Percentiles rank a stretch among this genome's conserved stretches.
Conservation (phyloP, 2,888 invertebrate species). For the Drymonia ruficornis region DNA sequence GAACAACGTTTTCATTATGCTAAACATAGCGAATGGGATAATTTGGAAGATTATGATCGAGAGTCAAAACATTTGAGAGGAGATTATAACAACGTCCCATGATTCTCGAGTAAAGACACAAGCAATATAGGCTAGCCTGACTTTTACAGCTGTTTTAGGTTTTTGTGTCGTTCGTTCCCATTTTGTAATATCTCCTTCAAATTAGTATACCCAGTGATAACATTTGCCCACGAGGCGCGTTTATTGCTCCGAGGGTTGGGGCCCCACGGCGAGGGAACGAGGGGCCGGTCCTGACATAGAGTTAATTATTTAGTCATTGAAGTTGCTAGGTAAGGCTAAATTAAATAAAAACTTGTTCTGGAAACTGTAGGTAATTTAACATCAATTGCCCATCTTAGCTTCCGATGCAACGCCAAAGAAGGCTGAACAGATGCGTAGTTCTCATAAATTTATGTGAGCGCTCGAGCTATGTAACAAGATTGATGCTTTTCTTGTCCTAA, state of each 20-base stretch:
- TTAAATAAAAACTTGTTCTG: neutral
- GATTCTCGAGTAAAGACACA: too few species aligned
- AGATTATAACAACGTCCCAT: too few species aligned
- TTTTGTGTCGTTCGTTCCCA: neutral
- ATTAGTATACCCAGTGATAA: slow-evolving; percentile 59
- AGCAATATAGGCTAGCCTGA: neutral
- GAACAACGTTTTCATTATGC: slow-evolving; percentile 26
- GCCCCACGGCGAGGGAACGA: slow-evolving; percentile 6
- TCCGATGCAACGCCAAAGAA: too few species aligned
- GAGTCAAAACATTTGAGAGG: neutral
- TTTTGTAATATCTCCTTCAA: slow-evolving; percentile 40
- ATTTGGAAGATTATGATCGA: neutral
- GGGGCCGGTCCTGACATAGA: slow-evolving; percentile 5
- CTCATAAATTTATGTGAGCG: too few species aligned
- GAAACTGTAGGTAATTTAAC: neutral
- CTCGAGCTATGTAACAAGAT: too few species aligned
- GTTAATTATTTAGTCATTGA: slow-evolving; percentile 33
- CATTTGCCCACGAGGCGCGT: slow-evolving; percentile 53
- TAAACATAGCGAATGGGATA: slow-evolving; percentile 9
- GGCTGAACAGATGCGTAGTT: too few species aligned
- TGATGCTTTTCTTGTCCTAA: too few species aligned
- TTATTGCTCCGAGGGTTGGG: slow-evolving; percentile 52
- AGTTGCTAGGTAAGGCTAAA: slow-evolving; percentile 5
- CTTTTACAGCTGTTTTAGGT: slow-evolving; percentile 10
- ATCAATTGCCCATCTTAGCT: too few species aligned